Conservation (phyloP, 2,888 invertebrate species). For the Conistra vaccinii region DNA sequence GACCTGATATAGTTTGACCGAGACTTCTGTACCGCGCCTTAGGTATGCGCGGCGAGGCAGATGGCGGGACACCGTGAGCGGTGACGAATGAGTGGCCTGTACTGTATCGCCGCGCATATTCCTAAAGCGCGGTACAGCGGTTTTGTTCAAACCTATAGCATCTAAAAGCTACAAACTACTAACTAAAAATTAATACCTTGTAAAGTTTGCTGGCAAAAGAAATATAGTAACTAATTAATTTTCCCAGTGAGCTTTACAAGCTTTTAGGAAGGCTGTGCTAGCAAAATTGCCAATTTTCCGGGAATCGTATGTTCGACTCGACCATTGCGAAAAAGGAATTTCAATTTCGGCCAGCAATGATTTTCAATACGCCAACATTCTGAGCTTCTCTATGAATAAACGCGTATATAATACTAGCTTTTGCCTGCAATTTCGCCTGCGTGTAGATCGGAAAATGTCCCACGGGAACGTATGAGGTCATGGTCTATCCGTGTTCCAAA, state of each 20-base stretch:
- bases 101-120: too few relatives aligned
- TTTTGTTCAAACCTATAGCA: not conserved
- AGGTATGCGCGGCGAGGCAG: too few relatives aligned
- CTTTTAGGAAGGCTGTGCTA: too few relatives aligned
- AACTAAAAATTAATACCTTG: too few relatives aligned
- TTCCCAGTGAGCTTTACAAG: too few relatives aligned
- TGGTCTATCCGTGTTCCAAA: not conserved
- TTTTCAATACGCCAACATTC: not conserved
- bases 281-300: not conserved
- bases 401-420: not conserved
- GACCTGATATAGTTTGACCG: too few relatives aligned
- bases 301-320: not conserved
- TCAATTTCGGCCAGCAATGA: not conserved
- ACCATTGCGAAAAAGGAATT: not conserved
- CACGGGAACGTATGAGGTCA: not conserved
- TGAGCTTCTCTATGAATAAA: not conserved
- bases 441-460: not conserved
- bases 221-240: not conserved
- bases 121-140: too few relatives aligned
- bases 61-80: too few relatives aligned
- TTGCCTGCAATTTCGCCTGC: not conserved
- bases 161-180: too few relatives aligned
- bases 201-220: too few relatives aligned
- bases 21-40: too few relatives aligned
- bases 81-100: too few relatives aligned